Percentiles rank a stretch among this genome's conserved stretches.
Conservation (phyloP, 37 sponge, comb jelly and placozoan species). For the Spongia lamella region DNA sequence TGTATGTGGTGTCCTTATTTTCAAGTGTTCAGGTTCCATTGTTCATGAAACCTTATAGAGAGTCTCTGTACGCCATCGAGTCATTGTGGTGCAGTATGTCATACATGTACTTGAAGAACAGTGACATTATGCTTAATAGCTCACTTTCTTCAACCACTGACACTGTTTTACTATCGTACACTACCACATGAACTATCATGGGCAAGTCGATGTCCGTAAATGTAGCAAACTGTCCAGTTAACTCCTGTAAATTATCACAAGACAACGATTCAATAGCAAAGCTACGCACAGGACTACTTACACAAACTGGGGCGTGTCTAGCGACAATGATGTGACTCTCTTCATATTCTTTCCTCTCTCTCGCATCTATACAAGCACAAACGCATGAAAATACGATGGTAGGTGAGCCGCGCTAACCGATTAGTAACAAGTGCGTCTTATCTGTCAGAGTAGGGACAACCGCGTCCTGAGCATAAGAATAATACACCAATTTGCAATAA, state of each 20-base stretch:
- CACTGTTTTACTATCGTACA: conserved; percentile 90
- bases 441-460: conserved; percentile 39
- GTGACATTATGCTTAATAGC: too few species aligned
- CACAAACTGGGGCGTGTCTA: conserved; percentile 5
- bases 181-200: conserved; percentile 68
- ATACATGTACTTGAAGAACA: too few species aligned
- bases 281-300: too few species aligned
- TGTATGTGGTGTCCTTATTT: too few species aligned
- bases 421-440: conserved; percentile 58
- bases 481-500: background rate
- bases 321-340: conserved; percentile 59
- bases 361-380: conserved; percentile 42
- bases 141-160: conserved; percentile 78
- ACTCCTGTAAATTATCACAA: too few species aligned
- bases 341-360: conserved; percentile 46
- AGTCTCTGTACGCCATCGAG: too few species aligned
- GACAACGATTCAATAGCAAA: too few species aligned
- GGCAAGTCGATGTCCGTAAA: conserved; percentile 60
- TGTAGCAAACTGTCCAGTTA: too few species aligned
- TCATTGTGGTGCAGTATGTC: too few species aligned
- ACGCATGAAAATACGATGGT: too few species aligned
- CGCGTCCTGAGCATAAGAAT: conserved; percentile 9
- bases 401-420: conserved; percentile 62
- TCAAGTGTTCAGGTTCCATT: too few species aligned
- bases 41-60: too few species aligned